A percentile compares a stretch with the other conserved stretches of the same genome.
phyloP scores from a whole-genome alignment of 1,140 invertebrate species.

The Orius laevigatus region DNA sequence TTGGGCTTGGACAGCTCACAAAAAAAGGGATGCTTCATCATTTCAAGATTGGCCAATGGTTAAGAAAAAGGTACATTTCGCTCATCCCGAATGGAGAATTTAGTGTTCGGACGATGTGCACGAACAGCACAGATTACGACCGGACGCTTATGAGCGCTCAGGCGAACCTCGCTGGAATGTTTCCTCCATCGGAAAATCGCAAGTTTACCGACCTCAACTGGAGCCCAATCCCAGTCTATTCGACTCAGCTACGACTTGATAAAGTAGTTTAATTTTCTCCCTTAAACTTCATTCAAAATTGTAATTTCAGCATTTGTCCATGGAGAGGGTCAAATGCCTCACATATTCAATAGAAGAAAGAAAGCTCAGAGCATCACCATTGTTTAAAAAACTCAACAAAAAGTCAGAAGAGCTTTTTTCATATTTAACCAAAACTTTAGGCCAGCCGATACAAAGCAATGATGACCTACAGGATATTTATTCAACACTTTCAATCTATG shows the following conservation, averaged over 20 bases:
- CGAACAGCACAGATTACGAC: conserved; percentile 67
- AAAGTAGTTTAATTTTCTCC: conserved; percentile 27
- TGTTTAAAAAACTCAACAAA: conserved; percentile 38
- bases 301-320: conserved; percentile 28
- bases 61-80: conserved; percentile 30
- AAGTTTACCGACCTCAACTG: conserved; percentile 43
- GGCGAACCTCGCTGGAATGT: conserved; percentile 63
- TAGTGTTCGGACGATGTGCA: conserved; percentile 16
- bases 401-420: conserved; percentile 43
- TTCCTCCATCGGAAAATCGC: conserved; percentile 43
- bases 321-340: conserved; percentile 46
- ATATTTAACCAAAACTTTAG: conserved; percentile 42
- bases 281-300: neutral
- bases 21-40: conserved; percentile 50
- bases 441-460: conserved; percentile 34
- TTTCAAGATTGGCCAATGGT: conserved; percentile 52
- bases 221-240: conserved; percentile 84
- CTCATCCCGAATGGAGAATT: neutral
- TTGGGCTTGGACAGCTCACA: conserved; percentile 61
- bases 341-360: conserved; percentile 39
- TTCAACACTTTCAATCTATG: conserved; percentile 49
- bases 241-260: conserved; percentile 47
- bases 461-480: conserved; percentile 41
- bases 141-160: conserved; percentile 83
- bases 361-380: conserved; percentile 34